phyloP scores from a whole-genome alignment of 2,888 invertebrate genomes.

The Endomychus coccineus region DNA sequence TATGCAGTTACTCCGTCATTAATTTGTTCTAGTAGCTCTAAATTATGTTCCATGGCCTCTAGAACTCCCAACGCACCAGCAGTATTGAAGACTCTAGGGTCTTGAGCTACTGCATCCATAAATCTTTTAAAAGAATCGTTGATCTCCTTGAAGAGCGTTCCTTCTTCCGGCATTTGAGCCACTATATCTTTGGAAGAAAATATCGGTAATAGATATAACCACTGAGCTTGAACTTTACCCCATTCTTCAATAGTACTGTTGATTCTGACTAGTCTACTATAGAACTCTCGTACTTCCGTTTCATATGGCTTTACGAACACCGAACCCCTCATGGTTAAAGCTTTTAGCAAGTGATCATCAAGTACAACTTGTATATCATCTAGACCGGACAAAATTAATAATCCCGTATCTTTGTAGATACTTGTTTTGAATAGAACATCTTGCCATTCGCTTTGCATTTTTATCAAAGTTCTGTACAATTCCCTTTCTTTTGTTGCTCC shows the following conservation, averaged over 20 bases:
- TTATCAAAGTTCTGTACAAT: slow-evolving; percentile 63
- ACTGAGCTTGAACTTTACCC: slow-evolving; percentile 79
- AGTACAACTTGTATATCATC: slow-evolving; percentile 74
- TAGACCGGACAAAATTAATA: slow-evolving; percentile 60
- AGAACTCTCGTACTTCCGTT: slow-evolving; percentile 62
- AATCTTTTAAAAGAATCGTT: slow-evolving; percentile 60
- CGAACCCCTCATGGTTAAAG: slow-evolving; percentile 77
- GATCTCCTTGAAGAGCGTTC: slow-evolving; percentile 66
- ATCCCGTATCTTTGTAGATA: slow-evolving; percentile 64
- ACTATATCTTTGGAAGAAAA: slow-evolving; percentile 83
- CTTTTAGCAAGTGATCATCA: slow-evolving; percentile 78
- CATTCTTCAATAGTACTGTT: slow-evolving; percentile 73
- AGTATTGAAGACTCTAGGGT: slow-evolving; percentile 58
- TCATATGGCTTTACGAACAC: slow-evolving; percentile 81
- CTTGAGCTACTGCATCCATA: slow-evolving; percentile 54
- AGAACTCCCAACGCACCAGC: slow-evolving; percentile 60
- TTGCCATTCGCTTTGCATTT: slow-evolving; percentile 79
- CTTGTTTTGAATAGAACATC: slow-evolving; percentile 63
- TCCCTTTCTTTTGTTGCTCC: slow-evolving; percentile 74
- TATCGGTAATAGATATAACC: slow-evolving; percentile 80
- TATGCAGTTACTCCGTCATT: slow-evolving; percentile 77
- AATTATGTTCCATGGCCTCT: slow-evolving; percentile 63
- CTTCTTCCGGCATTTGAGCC: slow-evolving; percentile 80
- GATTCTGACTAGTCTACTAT: slow-evolving; percentile 62
- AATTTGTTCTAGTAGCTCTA: slow-evolving; percentile 65